Evolutionary conservation across 1,140 invertebrate species (phyloP).

Genomic region (Vollenhovia emeryi): DNA sequence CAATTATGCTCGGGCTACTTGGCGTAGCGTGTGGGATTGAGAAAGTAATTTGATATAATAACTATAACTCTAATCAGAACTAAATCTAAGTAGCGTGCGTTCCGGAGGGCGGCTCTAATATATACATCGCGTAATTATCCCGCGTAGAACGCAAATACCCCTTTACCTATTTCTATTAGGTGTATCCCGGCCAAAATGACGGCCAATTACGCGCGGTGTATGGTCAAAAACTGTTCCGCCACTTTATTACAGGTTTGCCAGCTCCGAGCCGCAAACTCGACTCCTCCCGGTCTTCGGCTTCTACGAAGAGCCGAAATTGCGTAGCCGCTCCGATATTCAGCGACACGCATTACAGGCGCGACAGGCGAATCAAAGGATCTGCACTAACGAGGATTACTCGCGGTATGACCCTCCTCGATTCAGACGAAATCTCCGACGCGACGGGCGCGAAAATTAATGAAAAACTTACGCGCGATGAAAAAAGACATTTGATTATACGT

Average conservation of each 20-base stretch:
- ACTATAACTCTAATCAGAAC: slow-evolving; percentile 17
- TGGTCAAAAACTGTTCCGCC: slow-evolving; percentile 61
- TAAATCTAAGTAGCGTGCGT: slow-evolving; percentile 32
- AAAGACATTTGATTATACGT: no score
- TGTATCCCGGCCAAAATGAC: slow-evolving; percentile 49
- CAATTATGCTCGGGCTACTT: neutral
- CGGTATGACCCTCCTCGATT: neutral
- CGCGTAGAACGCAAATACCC: slow-evolving; percentile 64
- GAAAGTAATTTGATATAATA: slow-evolving; percentile 23
- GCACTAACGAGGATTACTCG: neutral
- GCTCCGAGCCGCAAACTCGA: neutral
- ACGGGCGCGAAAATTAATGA: neutral
- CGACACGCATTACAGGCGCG: no score
- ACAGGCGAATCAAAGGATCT: no score
- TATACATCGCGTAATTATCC: slow-evolving; percentile 81
- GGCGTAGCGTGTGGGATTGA: neutral
- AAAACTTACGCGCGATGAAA: neutral
- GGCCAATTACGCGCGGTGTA: slow-evolving; percentile 65
- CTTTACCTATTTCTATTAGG: slow-evolving; percentile 79
- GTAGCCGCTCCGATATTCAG: neutral
- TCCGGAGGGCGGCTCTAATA: slow-evolving; percentile 74
- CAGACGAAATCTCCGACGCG: neutral
- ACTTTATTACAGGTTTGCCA: slow-evolving; percentile 58
- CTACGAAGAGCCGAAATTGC: slow-evolving; percentile 10
- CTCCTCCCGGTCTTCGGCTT: slow-evolving; percentile 47